A percentile compares a stretch with the other conserved stretches of the same genome.
Conservation (phyloP, 2,113 vertebrate species). For the Boulengeromyrus knoepffleri region DNA sequence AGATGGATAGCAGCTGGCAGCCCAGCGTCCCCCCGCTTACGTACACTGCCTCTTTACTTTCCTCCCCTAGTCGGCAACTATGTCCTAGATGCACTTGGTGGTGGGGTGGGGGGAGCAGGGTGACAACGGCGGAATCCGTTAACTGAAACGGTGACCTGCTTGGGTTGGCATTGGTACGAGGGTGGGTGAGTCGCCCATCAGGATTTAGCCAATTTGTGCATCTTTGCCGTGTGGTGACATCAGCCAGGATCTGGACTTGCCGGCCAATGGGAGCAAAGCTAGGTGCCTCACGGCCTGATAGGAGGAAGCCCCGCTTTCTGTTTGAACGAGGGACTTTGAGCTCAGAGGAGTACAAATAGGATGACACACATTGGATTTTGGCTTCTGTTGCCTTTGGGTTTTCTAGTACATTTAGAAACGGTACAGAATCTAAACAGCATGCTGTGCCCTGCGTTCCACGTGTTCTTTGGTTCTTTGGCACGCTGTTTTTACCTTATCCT, state of each 20-base stretch:
- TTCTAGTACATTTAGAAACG: not conserved
- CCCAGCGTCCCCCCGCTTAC: not conserved
- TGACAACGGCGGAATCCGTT: not conserved
- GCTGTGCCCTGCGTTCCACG: not conserved
- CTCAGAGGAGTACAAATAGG: not conserved
- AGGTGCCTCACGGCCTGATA: not conserved
- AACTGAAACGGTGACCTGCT: not conserved
- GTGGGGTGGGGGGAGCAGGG: not conserved
- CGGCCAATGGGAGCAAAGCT: not conserved
- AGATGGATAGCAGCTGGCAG: conserved; percentile 10
- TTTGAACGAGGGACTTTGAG: not conserved
- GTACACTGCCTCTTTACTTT: not conserved
- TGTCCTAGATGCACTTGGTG: not conserved
- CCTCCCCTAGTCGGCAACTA: not conserved
- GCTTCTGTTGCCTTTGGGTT: not conserved
- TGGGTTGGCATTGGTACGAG: not conserved
- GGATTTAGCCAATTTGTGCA: not conserved
- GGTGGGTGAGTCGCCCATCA: not conserved
- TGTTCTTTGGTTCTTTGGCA: not conserved
- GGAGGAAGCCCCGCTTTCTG: not conserved
- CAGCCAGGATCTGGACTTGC: not conserved
- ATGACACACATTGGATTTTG: not conserved
- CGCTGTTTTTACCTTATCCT: not conserved
- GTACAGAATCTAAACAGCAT: not conserved
- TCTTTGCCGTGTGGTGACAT: not conserved